These are phyloP conservation scores for Cepaea hortensis DNA, from an alignment of 2,888 invertebrate genomes.

Conservation along the genomic window DNA sequence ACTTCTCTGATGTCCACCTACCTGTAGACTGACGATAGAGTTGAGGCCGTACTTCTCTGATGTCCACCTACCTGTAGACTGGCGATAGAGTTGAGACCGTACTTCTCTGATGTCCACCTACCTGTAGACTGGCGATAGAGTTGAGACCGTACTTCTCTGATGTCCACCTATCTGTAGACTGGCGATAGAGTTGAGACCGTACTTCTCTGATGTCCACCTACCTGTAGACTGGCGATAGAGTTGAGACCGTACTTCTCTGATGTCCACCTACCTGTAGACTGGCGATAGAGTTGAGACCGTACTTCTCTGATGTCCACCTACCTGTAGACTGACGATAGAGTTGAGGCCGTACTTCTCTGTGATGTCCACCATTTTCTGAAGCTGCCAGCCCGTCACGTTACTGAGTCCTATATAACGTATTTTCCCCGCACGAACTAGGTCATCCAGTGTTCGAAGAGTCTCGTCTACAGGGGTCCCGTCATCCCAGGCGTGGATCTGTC, in stretches of 20 bases:
- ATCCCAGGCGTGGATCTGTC: background rate
- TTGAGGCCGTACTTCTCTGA: no score
- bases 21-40: no score
- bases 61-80: background rate
- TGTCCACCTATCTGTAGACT: constrained; percentile 60
- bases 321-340: background rate
- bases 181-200: constrained; percentile 57
- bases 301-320: background rate
- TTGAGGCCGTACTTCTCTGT: background rate
- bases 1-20: background rate
- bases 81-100: background rate
- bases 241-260: no score
- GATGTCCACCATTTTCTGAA: background rate
- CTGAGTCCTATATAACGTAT: background rate
- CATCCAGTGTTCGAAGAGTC: background rate
- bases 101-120: background rate
- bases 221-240: no score
- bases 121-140: no score
- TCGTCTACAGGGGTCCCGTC: background rate
- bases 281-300: no score
- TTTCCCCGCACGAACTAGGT: background rate
- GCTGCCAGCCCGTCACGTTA: background rate
- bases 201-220: constrained; percentile 47
- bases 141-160: no score
- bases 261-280: no score